phyloP scores from a whole-genome alignment of 2,888 invertebrate genomes.

The Drosophila kanekoi region DNA sequence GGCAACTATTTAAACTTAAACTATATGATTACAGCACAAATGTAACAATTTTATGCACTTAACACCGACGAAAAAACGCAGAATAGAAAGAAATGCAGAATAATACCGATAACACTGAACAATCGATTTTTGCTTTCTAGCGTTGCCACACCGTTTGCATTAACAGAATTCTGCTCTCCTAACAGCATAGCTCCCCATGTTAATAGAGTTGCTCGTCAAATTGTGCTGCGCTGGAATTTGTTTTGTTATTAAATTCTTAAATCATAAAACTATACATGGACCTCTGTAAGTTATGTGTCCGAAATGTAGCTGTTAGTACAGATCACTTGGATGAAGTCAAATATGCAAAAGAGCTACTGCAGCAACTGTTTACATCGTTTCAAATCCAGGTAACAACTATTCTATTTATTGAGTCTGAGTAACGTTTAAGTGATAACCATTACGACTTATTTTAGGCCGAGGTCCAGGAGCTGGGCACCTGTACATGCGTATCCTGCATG shows the following conservation, averaged over 20 bases:
- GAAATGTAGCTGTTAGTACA: too few relatives aligned
- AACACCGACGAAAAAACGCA: conserved; percentile 60
- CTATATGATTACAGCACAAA: conserved; percentile 46
- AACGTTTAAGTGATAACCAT: too few relatives aligned
- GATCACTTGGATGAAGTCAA: too few relatives aligned
- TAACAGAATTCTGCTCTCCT: conserved; percentile 10
- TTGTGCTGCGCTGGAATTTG: not conserved
- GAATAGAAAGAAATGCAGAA: conserved; percentile 52
- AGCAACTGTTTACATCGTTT: too few relatives aligned
- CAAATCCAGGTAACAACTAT: too few relatives aligned
- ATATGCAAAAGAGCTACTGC: too few relatives aligned
- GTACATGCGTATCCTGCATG: too few relatives aligned
- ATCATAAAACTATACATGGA: not conserved
- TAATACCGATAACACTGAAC: conserved; percentile 38
- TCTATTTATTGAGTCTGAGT: too few relatives aligned
- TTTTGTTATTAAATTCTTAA: not conserved
- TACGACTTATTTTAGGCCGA: too few relatives aligned
- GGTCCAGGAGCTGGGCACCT: too few relatives aligned
- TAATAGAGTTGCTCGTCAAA: conserved; percentile 1
- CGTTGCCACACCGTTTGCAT: conserved; percentile 35
- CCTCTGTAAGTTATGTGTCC: too few relatives aligned
- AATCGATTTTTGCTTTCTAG: conserved; percentile 27
- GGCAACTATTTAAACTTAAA: conserved; percentile 52
- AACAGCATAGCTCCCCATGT: not conserved
- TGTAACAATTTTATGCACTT: conserved; percentile 48